Evolutionary conservation across 2,113 vertebrate species (phyloP).

Genomic region (Poicephalus gulielmi): DNA sequence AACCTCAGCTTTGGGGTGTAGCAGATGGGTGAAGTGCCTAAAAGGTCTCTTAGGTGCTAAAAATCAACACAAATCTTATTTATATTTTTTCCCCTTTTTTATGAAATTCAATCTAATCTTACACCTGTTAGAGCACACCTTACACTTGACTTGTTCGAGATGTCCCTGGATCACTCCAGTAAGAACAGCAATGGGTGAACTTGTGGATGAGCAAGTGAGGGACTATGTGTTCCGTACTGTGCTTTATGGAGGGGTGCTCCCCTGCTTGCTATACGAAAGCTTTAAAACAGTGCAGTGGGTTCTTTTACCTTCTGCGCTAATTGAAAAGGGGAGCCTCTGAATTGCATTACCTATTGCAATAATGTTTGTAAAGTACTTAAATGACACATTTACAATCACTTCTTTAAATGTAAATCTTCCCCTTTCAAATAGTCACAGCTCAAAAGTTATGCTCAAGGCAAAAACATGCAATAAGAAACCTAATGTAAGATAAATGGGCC

Average conservation of each 20-base stretch:
- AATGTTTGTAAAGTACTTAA: not conserved
- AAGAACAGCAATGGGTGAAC: not conserved
- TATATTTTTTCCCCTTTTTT: not conserved
- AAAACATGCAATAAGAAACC: not conserved
- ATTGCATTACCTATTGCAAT: not conserved
- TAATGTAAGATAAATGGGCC: conserved; percentile 25
- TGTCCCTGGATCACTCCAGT: not conserved
- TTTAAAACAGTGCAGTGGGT: not conserved
- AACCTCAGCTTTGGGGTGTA: not conserved
- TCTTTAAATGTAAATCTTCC: conserved; percentile 27
- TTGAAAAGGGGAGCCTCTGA: conserved; percentile 10
- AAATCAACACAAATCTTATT: not conserved
- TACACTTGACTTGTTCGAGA: not conserved
- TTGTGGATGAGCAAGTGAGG: not conserved
- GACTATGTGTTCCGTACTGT: not conserved
- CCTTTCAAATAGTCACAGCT: conserved; percentile 16
- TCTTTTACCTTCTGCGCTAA: not conserved
- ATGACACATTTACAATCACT: not conserved
- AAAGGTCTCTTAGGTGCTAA: not conserved
- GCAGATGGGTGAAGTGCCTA: not conserved
- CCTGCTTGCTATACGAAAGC: not conserved
- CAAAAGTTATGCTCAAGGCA: conserved; percentile 21
- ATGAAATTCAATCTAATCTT: not conserved
- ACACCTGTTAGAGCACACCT: not conserved
- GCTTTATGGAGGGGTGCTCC: not conserved